Percentiles rank a stretch among this genome's conserved stretches.
These are phyloP conservation scores for Heliconius himera DNA, from an alignment of 1,140 invertebrate genomes.

Conservation along the genomic window DNA sequence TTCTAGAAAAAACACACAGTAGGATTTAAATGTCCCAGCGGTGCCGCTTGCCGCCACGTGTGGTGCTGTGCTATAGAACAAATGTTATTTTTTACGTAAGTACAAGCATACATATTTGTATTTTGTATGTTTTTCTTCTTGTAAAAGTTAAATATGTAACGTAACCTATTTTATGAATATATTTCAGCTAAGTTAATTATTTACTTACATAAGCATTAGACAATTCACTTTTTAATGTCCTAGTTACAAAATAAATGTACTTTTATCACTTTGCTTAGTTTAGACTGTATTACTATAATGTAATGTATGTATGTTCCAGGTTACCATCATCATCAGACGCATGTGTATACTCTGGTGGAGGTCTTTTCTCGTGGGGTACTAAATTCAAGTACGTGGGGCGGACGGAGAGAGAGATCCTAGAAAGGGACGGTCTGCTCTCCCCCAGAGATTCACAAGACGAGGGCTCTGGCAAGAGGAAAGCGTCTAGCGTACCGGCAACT, in stretches of 20 bases:
- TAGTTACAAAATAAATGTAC: no score
- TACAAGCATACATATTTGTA: neutral
- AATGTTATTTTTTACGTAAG: conserved; percentile 97
- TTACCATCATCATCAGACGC: conserved; percentile 93
- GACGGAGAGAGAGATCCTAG: conserved; percentile 92
- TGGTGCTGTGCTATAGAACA: conserved; percentile 98
- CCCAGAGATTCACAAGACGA: conserved; percentile 67
- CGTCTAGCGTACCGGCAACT: conserved; percentile 91
- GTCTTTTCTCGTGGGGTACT: conserved; percentile 96
- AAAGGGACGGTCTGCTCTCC: conserved; percentile 74
- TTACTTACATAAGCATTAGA: no score
- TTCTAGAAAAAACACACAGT: conserved; percentile 97
- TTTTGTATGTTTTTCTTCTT: neutral
- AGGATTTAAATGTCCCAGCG: conserved; percentile 96
- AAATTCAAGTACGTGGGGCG: conserved; percentile 95
- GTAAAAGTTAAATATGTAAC: no score
- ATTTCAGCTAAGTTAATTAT: no score
- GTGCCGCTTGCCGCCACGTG: conserved; percentile 94
- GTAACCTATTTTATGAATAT: no score
- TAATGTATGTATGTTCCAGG: conserved; percentile 74
- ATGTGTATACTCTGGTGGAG: conserved; percentile 94
- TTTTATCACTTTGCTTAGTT: no score
- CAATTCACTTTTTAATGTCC: no score
- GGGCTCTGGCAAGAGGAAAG: conserved; percentile 84
- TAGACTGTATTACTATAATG: no score